Percentiles rank a stretch among this genome's conserved stretches.
Conservation (phyloP, 1,140 invertebrate genomes). For the Achroia grisella region DNA sequence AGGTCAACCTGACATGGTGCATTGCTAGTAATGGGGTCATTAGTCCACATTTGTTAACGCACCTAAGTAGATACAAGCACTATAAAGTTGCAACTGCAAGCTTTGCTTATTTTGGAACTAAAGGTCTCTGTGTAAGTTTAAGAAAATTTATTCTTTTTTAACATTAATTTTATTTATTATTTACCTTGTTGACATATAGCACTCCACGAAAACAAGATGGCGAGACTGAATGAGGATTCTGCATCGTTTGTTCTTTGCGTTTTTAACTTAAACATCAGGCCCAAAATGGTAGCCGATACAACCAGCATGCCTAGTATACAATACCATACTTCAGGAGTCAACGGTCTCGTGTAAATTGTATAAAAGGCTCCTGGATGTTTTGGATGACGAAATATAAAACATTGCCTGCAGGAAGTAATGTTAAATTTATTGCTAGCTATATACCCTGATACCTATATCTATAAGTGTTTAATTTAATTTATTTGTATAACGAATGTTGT, state of each 20-base stretch:
- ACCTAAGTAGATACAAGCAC: no score
- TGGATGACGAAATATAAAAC: constrained; percentile 79
- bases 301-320: constrained; percentile 48
- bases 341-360: constrained; percentile 76
- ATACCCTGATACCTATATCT: background rate
- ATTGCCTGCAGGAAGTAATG: constrained; percentile 57
- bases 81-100: no score
- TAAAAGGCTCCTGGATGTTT: constrained; percentile 72
- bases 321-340: constrained; percentile 74
- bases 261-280: constrained; percentile 34
- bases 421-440: background rate
- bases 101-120: no score
- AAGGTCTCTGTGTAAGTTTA: no score
- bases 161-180: background rate
- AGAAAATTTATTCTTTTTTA: background rate
- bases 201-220: constrained; percentile 54
- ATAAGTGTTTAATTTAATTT: background rate
- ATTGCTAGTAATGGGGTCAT: no score
- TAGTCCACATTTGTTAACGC: no score
- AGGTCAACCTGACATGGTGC: no score
- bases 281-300: constrained; percentile 16
- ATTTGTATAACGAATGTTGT: background rate
- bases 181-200: constrained; percentile 74
- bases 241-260: constrained; percentile 10
- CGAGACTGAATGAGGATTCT: constrained; percentile 35